Percentiles rank a stretch among this genome's conserved stretches.
Evolutionary conservation across 2,113 vertebrate species (phyloP).

Genomic region (Bos indicus): DNA sequence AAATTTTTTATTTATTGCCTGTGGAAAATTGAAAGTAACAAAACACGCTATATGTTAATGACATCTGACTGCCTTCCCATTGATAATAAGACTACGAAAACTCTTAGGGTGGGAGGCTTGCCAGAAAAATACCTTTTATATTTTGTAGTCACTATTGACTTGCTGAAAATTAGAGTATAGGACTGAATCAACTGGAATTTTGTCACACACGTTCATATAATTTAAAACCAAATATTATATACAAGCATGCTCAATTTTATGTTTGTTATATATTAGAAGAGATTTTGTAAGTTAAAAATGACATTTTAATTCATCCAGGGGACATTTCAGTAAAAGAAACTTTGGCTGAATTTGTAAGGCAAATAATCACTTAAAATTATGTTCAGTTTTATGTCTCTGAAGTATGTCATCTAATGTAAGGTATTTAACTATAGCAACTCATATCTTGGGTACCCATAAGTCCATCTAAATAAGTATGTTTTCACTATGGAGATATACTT

Average conservation of each 20-base stretch:
- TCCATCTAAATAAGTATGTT: background rate
- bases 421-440: background rate
- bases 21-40: background rate
- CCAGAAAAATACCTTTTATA: background rate
- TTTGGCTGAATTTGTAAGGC: background rate
- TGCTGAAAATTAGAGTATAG: background rate
- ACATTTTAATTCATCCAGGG: background rate
- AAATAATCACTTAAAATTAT: background rate
- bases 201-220: background rate
- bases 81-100: background rate
- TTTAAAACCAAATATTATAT: background rate
- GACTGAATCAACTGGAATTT: background rate
- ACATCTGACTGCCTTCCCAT: background rate
- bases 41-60: background rate
- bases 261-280: background rate
- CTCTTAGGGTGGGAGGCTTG: background rate
- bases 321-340: background rate
- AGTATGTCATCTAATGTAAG: background rate
- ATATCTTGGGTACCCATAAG: background rate
- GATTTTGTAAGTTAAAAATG: background rate
- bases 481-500: background rate
- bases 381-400: background rate
- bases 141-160: background rate
- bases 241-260: background rate
- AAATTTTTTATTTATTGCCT: background rate